A percentile compares a stretch with the other conserved stretches of the same genome.
phyloP scores from a whole-genome alignment of 2,113 vertebrate species.

The Callaeas wilsoni region DNA sequence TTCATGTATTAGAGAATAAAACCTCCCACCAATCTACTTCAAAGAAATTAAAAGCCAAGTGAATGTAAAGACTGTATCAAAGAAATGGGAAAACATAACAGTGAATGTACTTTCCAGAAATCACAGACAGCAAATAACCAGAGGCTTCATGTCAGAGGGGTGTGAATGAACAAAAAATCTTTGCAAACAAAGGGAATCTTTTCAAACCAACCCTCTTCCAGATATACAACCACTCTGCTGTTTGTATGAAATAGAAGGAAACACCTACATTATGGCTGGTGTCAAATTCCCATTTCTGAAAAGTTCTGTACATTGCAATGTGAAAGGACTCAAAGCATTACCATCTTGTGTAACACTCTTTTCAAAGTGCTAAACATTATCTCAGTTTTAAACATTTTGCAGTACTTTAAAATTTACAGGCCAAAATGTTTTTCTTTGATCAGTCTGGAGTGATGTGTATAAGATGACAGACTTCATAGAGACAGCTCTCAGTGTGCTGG shows the following conservation, averaged over 20 bases:
- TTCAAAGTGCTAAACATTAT: background rate
- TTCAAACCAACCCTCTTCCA: background rate
- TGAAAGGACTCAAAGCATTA: background rate
- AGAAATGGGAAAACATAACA: background rate
- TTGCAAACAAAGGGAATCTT: background rate
- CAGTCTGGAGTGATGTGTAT: background rate
- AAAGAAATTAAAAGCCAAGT: background rate
- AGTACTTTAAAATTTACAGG: background rate
- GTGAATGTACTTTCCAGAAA: background rate
- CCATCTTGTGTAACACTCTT: background rate
- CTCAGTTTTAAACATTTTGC: constrained; percentile 24
- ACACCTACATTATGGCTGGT: background rate
- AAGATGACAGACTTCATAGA: background rate
- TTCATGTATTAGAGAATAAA: background rate
- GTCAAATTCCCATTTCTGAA: background rate
- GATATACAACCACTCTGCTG: background rate
- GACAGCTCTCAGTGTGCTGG: background rate
- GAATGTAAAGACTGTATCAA: background rate
- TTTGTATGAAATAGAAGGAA: background rate
- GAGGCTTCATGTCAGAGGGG: background rate
- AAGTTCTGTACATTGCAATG: background rate
- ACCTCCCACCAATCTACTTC: background rate
- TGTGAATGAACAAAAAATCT: background rate
- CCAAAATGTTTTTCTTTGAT: constrained; percentile 35
- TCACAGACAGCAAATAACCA: background rate